Base-by-base conservation (phyloP, 1,140 invertebrate species). In the Zaprionus lachaisei region DNA sequence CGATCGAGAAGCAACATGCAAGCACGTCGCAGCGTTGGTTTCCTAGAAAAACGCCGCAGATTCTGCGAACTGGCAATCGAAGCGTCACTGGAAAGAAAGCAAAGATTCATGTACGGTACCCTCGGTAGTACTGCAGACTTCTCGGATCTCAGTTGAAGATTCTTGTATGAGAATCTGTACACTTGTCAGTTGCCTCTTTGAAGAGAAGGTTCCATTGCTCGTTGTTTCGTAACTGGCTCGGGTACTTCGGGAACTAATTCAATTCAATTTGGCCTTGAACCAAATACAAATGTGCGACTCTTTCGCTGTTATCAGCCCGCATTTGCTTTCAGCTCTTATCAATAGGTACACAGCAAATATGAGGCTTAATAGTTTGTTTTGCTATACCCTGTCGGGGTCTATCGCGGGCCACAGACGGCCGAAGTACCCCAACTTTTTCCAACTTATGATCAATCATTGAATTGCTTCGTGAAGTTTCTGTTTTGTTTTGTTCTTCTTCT, bases 21-120 rank as follows among this genome's bases (percentile, higher is more conserved):
- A 54, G 60, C 74, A 77, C 74, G 70, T 77, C 60, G 63, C 60
- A 22, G 15, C 24, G 60, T 20, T 66, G 55, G 67, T 51, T 87
- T 87, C 84, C 77, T 72, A 80, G 84, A 87, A 87, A 87, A 83
- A 73, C 78, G 65, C 26, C 54, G n/a, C 58, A 20, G 89, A 79
- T 87, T 87, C 84, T 81, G 61, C 81, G 84, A 87, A 87, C 64
- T 71, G 31, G 34, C 61, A 61, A 15, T 38, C 61, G 24, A 22
- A 55, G 15, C 64, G 37, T 34, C 22, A 31, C 17, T 38, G 37
- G 37, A 38, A 34, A 34, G 31, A 34, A 34, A 9, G 7, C 28
- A 9, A 31, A 34, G 31, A 34, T 34, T 34, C 31, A 34, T 34
- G 31, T 31, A 9, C 31, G 1, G 31, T 11, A 31, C 31, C 9